phyloP scores from a whole-genome alignment of 2,797 vertebrate species.

The Hybognathus amarus region DNA sequence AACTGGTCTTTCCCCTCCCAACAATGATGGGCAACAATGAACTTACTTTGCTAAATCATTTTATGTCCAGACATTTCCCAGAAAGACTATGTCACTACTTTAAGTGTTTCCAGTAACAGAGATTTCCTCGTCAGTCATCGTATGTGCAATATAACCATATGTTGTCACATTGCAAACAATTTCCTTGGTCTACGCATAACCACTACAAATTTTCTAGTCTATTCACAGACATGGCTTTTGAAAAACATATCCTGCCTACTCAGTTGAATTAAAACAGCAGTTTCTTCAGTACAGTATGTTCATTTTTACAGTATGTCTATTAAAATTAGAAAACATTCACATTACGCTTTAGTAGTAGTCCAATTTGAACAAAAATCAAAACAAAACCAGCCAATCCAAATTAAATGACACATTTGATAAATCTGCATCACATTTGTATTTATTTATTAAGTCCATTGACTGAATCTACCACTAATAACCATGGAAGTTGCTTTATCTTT shows the following conservation, averaged over 20 bases:
- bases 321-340: background rate
- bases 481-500: background rate
- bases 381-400: background rate
- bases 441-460: background rate
- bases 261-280: background rate
- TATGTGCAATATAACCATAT: conserved; percentile 32
- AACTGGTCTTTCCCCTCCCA: background rate
- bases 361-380: too few relatives aligned
- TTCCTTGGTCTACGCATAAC: conserved; percentile 3
- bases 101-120: conserved; percentile 41
- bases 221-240: background rate
- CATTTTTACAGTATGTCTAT: background rate
- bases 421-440: too few relatives aligned
- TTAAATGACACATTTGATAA: background rate
- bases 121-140: conserved; percentile 18
- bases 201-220: conserved; percentile 3
- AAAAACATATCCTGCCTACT: background rate
- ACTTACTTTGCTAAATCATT: conserved; percentile 39
- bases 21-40: conserved; percentile 1
- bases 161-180: conserved; percentile 37
- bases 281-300: background rate
- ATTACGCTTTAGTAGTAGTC: background rate
- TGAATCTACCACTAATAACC: background rate
- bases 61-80: conserved; percentile 36
- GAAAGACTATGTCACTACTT: conserved; percentile 27